These are phyloP conservation scores for Willisornis vidua DNA, from an alignment of 2,113 vertebrate genomes.

Conservation along the genomic window DNA sequence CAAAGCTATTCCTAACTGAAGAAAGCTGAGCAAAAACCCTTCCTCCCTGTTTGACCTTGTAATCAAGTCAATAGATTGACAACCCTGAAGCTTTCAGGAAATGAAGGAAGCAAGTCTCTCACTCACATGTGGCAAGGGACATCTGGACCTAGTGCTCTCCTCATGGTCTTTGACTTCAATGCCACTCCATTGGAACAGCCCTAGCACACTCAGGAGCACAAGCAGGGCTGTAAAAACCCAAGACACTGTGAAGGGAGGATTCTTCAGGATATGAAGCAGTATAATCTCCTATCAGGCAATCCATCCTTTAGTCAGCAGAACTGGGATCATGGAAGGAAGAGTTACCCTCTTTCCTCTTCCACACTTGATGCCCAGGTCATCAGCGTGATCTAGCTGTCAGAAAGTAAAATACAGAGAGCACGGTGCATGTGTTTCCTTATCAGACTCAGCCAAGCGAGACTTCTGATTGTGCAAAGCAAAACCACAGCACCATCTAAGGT, in stretches of 20 bases:
- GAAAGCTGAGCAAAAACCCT: neutral
- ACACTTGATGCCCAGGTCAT: neutral
- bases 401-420: neutral
- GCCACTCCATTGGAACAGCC: neutral
- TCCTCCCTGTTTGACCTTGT: fast-evolving
- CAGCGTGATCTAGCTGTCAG: neutral
- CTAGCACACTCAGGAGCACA: neutral
- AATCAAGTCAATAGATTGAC: neutral
- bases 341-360: neutral
- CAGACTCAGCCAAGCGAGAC: neutral
- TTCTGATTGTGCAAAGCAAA: neutral
- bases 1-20: neutral
- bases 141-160: neutral
- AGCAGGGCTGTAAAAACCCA: neutral
- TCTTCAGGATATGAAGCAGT: neutral
- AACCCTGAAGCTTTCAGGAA: neutral
- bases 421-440: neutral
- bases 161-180: neutral
- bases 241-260: neutral
- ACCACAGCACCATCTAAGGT: neutral
- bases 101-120: neutral
- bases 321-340: neutral
- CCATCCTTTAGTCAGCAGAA: neutral
- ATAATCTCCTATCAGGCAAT: neutral
- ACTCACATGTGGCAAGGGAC: neutral